Base-by-base conservation (phyloP, 2,113 vertebrate species). In the Pterophyllum scalare region DNA sequence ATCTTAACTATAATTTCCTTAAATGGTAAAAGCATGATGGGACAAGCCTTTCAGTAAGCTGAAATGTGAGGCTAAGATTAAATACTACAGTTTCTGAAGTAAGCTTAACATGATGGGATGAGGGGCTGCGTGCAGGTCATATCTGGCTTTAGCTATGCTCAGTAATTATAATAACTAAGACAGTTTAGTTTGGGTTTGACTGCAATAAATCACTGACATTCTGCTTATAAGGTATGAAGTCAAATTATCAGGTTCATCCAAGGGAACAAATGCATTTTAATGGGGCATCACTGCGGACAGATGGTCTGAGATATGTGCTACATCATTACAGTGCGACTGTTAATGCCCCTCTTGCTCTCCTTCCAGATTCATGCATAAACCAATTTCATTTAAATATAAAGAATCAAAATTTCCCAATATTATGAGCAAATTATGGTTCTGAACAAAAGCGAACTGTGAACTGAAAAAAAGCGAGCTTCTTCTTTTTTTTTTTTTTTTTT, bases 31-130 rank as follows among this genome's bases (percentile, higher is more conserved):
- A 74, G 15, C 60, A 61, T 60, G 28, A 9, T 2, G 24, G 6
- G 22, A 60, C 22, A 6, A 79, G 43, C 12, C 64, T 49, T 64
- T 59, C 1, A 43, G 60, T 59, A 24, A 84, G 58, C 46, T 26
- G 9, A 52, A 83, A 58, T 28, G 58, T 33, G 19, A 58, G 56
- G 77, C 7, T 54, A 19, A 11, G 75, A 79, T 59, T 75, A 22
- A 77, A 62, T 52, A 13, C 15, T 35, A 19, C 28, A 70, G 7
- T 74, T 72, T 86, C 35, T 61, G 14, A 43, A 84, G 35, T 7
- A 33, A 54, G 54, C 38, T 82, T 86, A 24, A 49, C 58, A 43
- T 82, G 60, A 79, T 24, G 46, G 59, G 56, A 76, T 70, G 24
- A 81, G 19, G 15, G 24, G 35, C 28, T 13, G 60, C 35, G 33